Base-by-base conservation (phyloP, 2,888 invertebrate genomes). In the Eurois occulta region DNA sequence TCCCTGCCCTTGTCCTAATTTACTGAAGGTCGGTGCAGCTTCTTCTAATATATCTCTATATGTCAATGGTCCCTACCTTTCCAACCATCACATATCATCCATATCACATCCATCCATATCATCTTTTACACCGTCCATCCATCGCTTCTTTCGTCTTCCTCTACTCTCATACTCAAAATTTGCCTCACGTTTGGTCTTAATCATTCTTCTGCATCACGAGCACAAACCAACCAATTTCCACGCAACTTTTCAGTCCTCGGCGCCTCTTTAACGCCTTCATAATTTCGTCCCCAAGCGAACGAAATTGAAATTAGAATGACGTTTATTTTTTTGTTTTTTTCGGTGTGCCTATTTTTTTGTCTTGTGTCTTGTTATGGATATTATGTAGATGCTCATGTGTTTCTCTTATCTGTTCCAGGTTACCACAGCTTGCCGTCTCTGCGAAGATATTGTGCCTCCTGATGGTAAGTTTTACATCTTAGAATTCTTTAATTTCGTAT, bases 381-480 rank as follows among this genome's bases (percentile, higher is more conserved):
- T 35, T 43, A 18, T 10, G 8, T 21, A 60, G 43, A 60, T 48
- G 35, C 60, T 84, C 2, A 84, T n/a, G 38, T 80, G 2, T 48
- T 87, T 88, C 86, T 91, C 86, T 91, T 43, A 64, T 90, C 90
- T 92, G 93, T 98, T 98, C n/a, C 97, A 98, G 98, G 98, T 98
- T 98, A 98, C 98, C 98, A 98, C 98, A 98, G 98, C 98, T 98
- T 98, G 98, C 98, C 98, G 98, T 98, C 98, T 98, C 98, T 98
- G 98, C 98, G 97, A 98, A 98, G 98, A 98, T 98, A 98, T 98
- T 98, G 98, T 98, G 98, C 98, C 98, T 98, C 98, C 98, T 98
- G 98, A 98, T 98, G 98, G 98, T 98, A 94, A 98, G 98, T 97
- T 81, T 32, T 6, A 48, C 8, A 46, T 3, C 18, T 24, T 38